Base-by-base conservation (phyloP, 1,140 invertebrate genomes). In the Drosophila pachea region DNA sequence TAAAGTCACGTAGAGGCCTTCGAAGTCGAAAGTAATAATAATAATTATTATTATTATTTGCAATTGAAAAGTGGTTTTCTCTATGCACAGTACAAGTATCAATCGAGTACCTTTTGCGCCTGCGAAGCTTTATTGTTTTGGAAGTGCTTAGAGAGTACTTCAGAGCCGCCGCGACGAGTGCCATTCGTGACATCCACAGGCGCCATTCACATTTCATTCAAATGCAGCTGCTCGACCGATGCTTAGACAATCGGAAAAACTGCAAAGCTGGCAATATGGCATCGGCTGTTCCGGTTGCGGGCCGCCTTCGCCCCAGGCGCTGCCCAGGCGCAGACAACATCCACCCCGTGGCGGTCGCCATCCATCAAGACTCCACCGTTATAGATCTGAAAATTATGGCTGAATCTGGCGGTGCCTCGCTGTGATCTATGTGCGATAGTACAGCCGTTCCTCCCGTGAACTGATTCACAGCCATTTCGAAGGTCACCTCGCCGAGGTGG, bases 371-470 rank as follows among this genome's bases (percentile, higher is more conserved):
- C 48, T 0, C 70, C 70, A 0, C 35, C 2, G 0, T 0, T 0
- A 58, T 73, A 73, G 8, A 0, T 0, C 4, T 4, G 0, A 7
- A 68, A 16, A 7, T 12, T 9, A 0, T 14, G 0, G 9, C 8
- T 35, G 4, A 38, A 0, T 5, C 6, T 1, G 69, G 69, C 9
- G 53, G 6, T 4, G 9, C 32, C 2, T 11, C 1, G 8, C 29
- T 9, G 1, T 50, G 42, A 5, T 61, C 64, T 2, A 35, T 6
- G 9, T 40, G 5, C 2, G 43, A 38, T 7, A n/a, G n/a, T n/a
- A n/a, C n/a, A n/a, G 9, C 6, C 7, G 4, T 5, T 97, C 96
- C 74, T 95, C 93, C 96, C 32, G 93, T 92, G 88, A 93, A 97
- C 86, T 96, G 92, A 89, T 97, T 97, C 75, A 95, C 89, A 31